Evolutionary conservation across 2,888 invertebrate species (phyloP).

Genomic region (Tenthredo livida): DNA sequence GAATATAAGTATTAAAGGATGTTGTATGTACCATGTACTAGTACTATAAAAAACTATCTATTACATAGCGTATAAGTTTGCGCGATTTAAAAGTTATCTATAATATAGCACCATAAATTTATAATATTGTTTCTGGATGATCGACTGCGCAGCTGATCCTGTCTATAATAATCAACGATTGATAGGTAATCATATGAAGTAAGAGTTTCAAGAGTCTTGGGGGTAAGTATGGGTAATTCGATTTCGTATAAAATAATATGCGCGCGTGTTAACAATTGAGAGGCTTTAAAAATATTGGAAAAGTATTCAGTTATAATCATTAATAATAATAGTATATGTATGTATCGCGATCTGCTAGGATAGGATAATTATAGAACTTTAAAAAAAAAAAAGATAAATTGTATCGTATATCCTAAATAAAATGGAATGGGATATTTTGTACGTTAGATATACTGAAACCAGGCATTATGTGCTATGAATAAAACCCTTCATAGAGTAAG

Average conservation of each 20-base stretch:
- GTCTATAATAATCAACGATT: conserved; percentile 8
- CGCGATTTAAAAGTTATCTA: neutral
- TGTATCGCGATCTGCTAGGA: neutral
- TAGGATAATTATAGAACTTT: neutral
- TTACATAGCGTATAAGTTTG: conserved; percentile 12
- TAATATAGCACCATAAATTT: conserved; percentile 45
- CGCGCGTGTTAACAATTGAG: neutral
- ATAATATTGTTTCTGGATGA: conserved; percentile 9
- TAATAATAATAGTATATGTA: neutral
- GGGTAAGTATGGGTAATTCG: neutral
- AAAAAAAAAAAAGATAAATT: neutral
- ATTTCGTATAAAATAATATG: neutral
- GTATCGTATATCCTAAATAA: neutral
- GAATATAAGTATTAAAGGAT: neutral
- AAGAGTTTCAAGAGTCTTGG: neutral
- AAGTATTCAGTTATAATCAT: neutral
- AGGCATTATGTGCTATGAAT: neutral
- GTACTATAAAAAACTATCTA: conserved; percentile 2
- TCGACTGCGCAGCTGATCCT: neutral
- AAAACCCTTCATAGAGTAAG: neutral
- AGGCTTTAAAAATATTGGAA: neutral
- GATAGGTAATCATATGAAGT: neutral
- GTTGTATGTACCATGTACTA: neutral
- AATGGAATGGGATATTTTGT: conserved; percentile 41
- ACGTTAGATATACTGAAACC: conserved; percentile 7